Base-by-base conservation (phyloP, 2,888 invertebrate genomes). In the Cantharis rustica region DNA sequence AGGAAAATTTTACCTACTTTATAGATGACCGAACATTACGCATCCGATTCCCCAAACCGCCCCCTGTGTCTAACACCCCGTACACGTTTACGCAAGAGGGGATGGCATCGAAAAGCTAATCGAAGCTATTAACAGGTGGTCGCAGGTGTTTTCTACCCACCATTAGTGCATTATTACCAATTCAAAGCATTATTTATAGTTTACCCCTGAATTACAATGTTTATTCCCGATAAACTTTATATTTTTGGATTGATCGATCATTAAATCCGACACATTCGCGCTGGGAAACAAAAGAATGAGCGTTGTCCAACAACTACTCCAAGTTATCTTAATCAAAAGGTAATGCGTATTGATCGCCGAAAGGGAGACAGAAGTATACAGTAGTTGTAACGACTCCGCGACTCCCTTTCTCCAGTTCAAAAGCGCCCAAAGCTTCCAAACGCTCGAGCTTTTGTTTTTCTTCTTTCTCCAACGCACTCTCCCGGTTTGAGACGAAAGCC, bases 71-170 rank as follows among this genome's bases (percentile, higher is more conserved):
- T 4, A 47, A n/a, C 47, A 47, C n/a, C 23, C 23, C n/a, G 4
- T 13, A n/a, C 47, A n/a, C 13, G 9, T 47, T 47, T 47, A 47
- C 47, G n/a, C n/a, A 47, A 47, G 11, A 5, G 0, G 47, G 64
- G 23, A 66, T 66, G 64, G 64, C n/a, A 20, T 20, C 64, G 64
- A 66, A 66, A n/a, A 66, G 11, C 64, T 66, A 66, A 66, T 66
- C 20, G 70, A 66, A 17, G 61, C 63, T 69, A 76, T 76, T 76
- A 76, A 76, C 75, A 76, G 75, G 75, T 76, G 75, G 72, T 69
- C 75, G 75, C 75, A 76, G 75, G 75, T 76, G 75, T 69, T 76
- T 72, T 69, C 61, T 27, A 16, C 11, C 68, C n/a, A 20, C 62
- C 31, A 61, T 69, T 63, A 69, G 66, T 66, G 23, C 72, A 69